phyloP scores from a whole-genome alignment of 2,797 vertebrate species.

The Rachycentron canadum region DNA sequence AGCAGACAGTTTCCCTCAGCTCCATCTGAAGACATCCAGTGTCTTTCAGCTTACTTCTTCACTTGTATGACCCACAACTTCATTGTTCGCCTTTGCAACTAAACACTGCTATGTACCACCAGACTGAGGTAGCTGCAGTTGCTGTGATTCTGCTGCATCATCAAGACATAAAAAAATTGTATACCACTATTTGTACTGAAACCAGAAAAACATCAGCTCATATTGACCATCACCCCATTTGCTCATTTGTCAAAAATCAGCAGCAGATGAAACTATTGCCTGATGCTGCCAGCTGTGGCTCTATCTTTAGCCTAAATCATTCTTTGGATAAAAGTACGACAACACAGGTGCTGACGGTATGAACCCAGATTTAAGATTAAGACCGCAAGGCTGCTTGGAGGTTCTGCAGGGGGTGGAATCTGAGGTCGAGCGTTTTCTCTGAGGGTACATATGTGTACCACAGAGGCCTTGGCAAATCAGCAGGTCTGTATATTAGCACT shows the following conservation, averaged over 20 bases:
- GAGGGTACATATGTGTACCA: slow-evolving; percentile 47
- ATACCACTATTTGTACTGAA: background rate
- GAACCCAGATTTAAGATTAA: slow-evolving; percentile 68
- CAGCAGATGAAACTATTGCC: slow-evolving; percentile 8
- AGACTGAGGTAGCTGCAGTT: background rate
- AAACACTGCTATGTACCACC: background rate
- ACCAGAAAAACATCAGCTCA: slow-evolving; percentile 7
- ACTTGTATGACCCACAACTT: background rate
- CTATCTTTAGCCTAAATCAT: slow-evolving; percentile 36
- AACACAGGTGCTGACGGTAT: slow-evolving; percentile 51
- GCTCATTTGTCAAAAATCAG: slow-evolving; percentile 24
- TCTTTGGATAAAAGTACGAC: slow-evolving; percentile 31
- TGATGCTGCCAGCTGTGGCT: slow-evolving; percentile 21
- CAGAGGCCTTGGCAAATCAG: slow-evolving; percentile 60
- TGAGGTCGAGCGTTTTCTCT: slow-evolving; percentile 41
- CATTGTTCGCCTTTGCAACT: background rate
- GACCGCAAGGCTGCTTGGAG: slow-evolving; percentile 41
- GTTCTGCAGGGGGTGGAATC: slow-evolving; percentile 52
- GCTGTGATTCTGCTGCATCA: no score
- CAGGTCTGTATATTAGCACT: slow-evolving; percentile 64
- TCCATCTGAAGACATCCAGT: background rate
- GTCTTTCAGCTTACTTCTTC: background rate
- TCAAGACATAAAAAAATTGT: background rate
- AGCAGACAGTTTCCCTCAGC: background rate
- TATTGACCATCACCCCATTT: slow-evolving; percentile 21